phyloP scores from a whole-genome alignment of 2,888 invertebrate genomes.

The Drosophila robusta region DNA sequence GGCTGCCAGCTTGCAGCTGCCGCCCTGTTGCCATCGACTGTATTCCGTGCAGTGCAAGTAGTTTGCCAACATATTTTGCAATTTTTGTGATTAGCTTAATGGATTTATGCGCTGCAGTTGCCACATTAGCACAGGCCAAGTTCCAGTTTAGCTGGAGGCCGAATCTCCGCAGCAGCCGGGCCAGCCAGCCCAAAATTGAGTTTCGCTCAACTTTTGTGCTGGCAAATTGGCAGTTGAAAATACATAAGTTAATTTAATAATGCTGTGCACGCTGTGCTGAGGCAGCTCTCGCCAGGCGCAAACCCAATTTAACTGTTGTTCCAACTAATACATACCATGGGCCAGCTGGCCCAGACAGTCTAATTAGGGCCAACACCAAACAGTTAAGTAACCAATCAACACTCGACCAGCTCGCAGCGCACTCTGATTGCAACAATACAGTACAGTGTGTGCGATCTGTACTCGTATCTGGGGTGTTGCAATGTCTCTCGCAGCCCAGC shows the following conservation, averaged over 20 bases:
- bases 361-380: constrained; percentile 48
- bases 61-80: constrained; percentile 61
- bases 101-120: constrained; percentile 65
- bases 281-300: not conserved
- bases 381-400: constrained; percentile 34
- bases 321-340: constrained; percentile 11
- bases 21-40: constrained; percentile 1
- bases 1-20: constrained; percentile 5
- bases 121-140: constrained; percentile 51
- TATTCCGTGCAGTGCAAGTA: constrained; percentile 21
- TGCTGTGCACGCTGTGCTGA: constrained; percentile 1
- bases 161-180: constrained; percentile 19
- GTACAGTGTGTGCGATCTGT: not conserved
- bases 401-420: not conserved
- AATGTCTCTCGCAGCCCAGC: not conserved
- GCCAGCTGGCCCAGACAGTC: constrained; percentile 13
- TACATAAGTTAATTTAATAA: constrained; percentile 53
- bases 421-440: constrained; percentile 1
- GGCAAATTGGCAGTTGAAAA: constrained; percentile 54
- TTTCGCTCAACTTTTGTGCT: constrained; percentile 54
- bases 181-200: constrained; percentile 45
- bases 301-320: constrained; percentile 28
- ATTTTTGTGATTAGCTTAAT: constrained; percentile 67
- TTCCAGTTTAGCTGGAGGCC: constrained; percentile 4
- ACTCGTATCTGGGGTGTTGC: constrained; percentile 6